These are phyloP conservation scores for Tokudaia tokunoshimensis DNA, from an alignment of 2,797 vertebrate genomes.

Conservation along the genomic window DNA sequence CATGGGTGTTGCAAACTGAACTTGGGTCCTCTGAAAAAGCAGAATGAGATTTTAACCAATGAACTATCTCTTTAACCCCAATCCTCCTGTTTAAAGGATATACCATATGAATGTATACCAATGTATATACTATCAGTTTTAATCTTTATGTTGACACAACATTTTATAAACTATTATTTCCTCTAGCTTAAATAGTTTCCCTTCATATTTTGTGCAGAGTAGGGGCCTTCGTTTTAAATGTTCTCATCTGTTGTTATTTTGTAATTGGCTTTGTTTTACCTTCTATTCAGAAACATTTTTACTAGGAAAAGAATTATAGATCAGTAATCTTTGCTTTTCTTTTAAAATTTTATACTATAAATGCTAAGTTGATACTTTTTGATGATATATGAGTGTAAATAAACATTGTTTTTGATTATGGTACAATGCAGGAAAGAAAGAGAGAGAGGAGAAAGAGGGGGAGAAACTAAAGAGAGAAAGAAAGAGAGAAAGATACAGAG, in stretches of 20 bases:
- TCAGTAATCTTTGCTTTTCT: neutral
- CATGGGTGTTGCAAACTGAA: neutral
- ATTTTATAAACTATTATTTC: neutral
- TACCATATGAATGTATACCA: neutral
- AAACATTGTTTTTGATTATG: neutral
- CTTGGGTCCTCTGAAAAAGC: neutral
- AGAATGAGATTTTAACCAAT: neutral
- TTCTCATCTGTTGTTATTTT: neutral
- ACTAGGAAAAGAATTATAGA: neutral
- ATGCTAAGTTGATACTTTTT: neutral
- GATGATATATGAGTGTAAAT: neutral
- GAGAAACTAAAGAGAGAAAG: neutral
- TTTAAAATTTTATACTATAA: neutral
- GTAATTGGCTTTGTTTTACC: neutral
- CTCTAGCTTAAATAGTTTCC: neutral
- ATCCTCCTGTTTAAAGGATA: neutral
- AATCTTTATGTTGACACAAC: neutral
- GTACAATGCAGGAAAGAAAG: neutral
- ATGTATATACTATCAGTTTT: neutral
- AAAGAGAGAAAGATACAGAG: neutral
- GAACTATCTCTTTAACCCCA: neutral
- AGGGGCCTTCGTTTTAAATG: neutral
- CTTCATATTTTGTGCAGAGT: neutral
- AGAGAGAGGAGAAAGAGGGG: neutral
- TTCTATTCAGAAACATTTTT: slow-evolving; percentile 11